Conservation (phyloP, 2,113 vertebrate species). For the Cyanoliseus patagonus region DNA sequence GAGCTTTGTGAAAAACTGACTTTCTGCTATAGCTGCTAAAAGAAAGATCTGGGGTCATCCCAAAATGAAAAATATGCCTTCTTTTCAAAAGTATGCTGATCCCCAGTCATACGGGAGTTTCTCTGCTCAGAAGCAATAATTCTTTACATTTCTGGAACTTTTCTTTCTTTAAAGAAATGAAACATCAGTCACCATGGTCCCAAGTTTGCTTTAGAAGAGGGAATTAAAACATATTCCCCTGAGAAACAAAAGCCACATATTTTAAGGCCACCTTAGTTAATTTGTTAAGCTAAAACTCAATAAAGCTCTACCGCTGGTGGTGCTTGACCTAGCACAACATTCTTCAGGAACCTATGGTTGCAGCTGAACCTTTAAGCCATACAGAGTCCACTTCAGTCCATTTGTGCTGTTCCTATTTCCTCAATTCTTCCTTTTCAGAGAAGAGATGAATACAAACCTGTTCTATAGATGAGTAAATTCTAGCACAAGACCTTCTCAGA, state of each 20-base stretch:
- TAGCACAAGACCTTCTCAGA: not conserved
- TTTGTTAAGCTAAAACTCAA: not conserved
- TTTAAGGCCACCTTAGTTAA: not conserved
- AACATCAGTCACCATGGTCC: not conserved
- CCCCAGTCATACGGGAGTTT: not conserved
- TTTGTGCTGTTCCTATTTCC: not conserved
- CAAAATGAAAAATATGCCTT: not conserved
- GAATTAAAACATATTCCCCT: constrained; percentile 2
- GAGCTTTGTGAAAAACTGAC: not conserved
- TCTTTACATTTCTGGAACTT: constrained; percentile 10
- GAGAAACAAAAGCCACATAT: not conserved
- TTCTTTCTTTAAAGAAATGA: not conserved
- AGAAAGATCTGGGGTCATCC: not conserved
- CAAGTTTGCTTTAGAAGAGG: not conserved
- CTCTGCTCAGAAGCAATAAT: not conserved
- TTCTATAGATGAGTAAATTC: not conserved
- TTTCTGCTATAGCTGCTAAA: not conserved
- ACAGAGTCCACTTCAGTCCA: not conserved
- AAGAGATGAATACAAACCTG: not conserved
- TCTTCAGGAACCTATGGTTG: not conserved
- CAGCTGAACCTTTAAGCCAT: not conserved
- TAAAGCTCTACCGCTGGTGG: not conserved
- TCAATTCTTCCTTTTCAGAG: not conserved
- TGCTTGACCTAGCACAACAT: not conserved
- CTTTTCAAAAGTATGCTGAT: not conserved